These are phyloP conservation scores for Pluvianellus socialis DNA, from an alignment of 2,113 vertebrate genomes.

Conservation along the genomic window DNA sequence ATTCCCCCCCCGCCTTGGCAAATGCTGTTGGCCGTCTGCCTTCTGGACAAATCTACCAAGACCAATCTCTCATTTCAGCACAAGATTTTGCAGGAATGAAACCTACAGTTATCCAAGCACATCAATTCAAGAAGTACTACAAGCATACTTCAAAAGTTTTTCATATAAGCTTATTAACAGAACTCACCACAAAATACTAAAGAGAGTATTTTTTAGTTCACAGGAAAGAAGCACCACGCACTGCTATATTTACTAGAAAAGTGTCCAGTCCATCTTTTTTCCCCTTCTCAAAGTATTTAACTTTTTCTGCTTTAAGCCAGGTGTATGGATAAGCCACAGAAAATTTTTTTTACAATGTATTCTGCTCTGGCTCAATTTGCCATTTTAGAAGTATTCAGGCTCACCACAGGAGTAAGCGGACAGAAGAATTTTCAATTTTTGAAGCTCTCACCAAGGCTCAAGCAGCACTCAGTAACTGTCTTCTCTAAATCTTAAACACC, in stretches of 20 bases:
- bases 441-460: neutral
- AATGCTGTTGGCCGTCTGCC: neutral
- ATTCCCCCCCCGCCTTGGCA: neutral
- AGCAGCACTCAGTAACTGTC: neutral
- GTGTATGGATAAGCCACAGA: neutral
- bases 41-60: neutral
- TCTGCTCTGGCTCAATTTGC: neutral
- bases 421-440: neutral
- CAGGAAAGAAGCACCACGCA: accelerated
- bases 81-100: neutral
- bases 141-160: neutral
- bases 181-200: neutral
- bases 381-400: neutral
- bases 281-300: neutral
- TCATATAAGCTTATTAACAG: neutral
- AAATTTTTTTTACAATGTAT: neutral
- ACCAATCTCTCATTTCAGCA: neutral
- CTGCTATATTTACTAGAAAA: neutral
- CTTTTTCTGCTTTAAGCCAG: neutral
- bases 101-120: neutral
- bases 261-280: neutral
- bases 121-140: neutral
- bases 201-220: neutral
- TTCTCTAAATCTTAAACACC: neutral
- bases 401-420: neutral